Evolutionary conservation across 2,113 vertebrate species (phyloP), one percentile per base, ranked within the genome.

Genomic region (Nesoenas mayeri): DNA sequence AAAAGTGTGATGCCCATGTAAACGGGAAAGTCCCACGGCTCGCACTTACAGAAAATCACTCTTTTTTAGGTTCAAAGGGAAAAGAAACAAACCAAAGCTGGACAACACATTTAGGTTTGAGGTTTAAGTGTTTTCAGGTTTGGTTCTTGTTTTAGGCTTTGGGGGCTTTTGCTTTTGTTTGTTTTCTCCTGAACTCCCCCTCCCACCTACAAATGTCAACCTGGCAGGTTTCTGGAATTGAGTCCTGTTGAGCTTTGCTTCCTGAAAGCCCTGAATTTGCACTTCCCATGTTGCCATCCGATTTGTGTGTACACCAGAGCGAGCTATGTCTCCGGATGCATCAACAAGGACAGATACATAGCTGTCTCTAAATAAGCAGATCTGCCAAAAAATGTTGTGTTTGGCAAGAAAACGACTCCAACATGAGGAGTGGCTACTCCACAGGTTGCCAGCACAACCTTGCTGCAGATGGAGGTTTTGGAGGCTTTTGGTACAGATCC

Each of bases 221-320:
- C 69, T 92, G 92, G 65, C 75, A 96, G 92, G 69, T 95, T 96
- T 96, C 88, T 96, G 95, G 91, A 97, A 89, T 92, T 66, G 92
- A 94, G 79, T 90, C 48, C 85, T 89, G 40, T 34, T 44, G 64
- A 93, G 24, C 85, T 94, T 86, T 91, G 34, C 72, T 94, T 96
- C 79, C 90, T 50, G 93, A 86, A 96, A 96, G 54, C 61, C 72
- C 62, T 75, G 88, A 64, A 36, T 96, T 96, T 81, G 17, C 83
- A 79, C 86, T 94, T 94, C 73, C 77, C 44, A 0, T 91, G 79
- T 65, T 88, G 67, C 70, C 26, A 1, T 54, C 85, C 44, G 56
- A 81, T 81, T 44, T 84, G 88, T 92, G 69, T 65, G 22, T 40
- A 9, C 44, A 21, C 50, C 44, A 13, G 31, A 60, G 36, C 20